Conservation (phyloP, 1,140 invertebrate genomes). For the Pachypeltis micranthus region DNA sequence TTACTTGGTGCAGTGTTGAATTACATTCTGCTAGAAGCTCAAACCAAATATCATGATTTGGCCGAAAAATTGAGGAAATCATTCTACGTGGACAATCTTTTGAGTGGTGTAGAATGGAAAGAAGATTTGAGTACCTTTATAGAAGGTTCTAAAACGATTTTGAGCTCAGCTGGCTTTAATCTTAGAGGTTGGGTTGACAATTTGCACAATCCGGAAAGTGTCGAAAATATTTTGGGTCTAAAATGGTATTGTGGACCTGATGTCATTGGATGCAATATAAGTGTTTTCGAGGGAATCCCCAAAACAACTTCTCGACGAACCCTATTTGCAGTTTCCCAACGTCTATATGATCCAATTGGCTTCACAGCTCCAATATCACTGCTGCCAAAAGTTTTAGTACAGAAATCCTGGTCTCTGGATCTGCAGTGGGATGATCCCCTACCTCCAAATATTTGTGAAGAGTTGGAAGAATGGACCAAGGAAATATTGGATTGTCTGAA, state of each 20-base stretch:
- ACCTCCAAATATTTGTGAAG: not conserved
- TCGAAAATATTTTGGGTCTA: not conserved
- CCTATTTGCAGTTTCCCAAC: constrained; percentile 15
- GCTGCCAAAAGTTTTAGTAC: constrained; percentile 29
- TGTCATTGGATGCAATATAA: not conserved
- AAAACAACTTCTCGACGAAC: not conserved
- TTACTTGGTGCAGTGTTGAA: not conserved
- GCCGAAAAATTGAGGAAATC: not conserved
- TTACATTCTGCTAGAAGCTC: not conserved
- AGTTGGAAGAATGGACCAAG: not conserved
- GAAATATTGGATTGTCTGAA: not conserved
- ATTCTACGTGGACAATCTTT: not conserved
- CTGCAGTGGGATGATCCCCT: constrained; percentile 25
- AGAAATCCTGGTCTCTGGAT: constrained; percentile 26
- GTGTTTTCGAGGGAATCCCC: not conserved
- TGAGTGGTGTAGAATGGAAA: not conserved
- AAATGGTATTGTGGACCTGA: not conserved
- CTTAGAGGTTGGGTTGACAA: not conserved
- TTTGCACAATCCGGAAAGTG: not conserved
- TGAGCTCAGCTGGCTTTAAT: not conserved
- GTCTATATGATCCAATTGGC: constrained; percentile 29
- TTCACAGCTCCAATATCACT: constrained; percentile 27
- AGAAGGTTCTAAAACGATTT: not conserved
- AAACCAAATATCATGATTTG: not conserved
- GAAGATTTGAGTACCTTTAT: not conserved